Evolutionary conservation across 2,888 invertebrate genomes (phyloP).

Genomic region (Notodonta dromedarius): DNA sequence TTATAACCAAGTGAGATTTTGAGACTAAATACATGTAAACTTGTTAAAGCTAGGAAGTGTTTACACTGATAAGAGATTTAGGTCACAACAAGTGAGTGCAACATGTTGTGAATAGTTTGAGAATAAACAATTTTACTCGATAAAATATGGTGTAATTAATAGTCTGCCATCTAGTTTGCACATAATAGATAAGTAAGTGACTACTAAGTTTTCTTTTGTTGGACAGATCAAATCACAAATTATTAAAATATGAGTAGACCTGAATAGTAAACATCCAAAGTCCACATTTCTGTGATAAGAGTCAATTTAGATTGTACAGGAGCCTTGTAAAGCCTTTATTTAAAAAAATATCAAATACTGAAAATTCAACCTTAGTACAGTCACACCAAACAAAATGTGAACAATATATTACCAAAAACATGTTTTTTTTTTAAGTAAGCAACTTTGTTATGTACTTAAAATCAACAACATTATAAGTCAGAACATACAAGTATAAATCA

Average conservation of each 20-base stretch:
- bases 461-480: background rate
- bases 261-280: no score
- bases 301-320: no score
- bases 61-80: constrained; percentile 1
- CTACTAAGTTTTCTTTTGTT: no score
- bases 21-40: background rate
- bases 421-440: background rate
- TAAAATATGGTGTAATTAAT: background rate
- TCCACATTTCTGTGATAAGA: no score
- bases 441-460: background rate
- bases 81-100: background rate
- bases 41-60: background rate
- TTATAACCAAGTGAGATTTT: no score
- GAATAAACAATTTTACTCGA: background rate
- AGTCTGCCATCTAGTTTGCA: no score
- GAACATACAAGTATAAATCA: no score
- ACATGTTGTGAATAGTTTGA: background rate
- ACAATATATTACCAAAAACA: background rate
- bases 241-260: no score
- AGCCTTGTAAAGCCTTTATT: background rate
- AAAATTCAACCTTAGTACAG: background rate
- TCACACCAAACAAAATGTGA: background rate
- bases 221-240: no score
- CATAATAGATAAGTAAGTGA: no score
- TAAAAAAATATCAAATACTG: background rate